phyloP scores from a whole-genome alignment of 2,113 vertebrate species.

The Pitta sordida region DNA sequence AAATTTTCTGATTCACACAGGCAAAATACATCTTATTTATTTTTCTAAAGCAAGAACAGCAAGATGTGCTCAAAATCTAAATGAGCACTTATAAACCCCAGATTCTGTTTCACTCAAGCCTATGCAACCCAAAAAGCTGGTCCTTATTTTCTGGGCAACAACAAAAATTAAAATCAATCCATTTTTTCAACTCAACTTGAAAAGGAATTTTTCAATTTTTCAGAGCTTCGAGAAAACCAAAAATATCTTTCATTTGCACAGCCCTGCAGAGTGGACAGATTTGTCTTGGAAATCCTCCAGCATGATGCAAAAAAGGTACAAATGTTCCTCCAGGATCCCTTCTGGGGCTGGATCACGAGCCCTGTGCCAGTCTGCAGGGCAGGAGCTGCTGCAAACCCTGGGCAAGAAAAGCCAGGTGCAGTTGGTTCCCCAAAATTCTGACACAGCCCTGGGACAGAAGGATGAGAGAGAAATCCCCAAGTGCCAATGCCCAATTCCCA shows the following conservation, averaged over 20 bases:
- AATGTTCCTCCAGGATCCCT: neutral
- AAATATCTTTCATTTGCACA: neutral
- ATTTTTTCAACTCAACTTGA: neutral
- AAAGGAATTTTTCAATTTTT: constrained; percentile 3
- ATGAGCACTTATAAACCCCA: neutral
- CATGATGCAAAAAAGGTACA: neutral
- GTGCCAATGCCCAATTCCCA: neutral
- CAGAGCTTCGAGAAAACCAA: neutral
- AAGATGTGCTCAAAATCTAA: neutral
- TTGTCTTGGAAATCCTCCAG: neutral
- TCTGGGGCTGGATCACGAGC: neutral
- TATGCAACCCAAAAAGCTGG: neutral
- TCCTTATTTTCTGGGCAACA: neutral
- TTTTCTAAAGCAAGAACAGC: neutral
- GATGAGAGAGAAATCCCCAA: neutral
- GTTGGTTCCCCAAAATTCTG: neutral
- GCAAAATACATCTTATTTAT: neutral
- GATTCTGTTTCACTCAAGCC: neutral
- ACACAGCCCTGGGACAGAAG: neutral
- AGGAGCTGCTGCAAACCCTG: neutral
- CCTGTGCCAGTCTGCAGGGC: neutral
- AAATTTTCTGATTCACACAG: neutral
- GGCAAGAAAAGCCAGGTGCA: neutral
- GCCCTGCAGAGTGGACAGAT: neutral
- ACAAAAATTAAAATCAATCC: neutral